A percentile compares a stretch with the other conserved stretches of the same genome.
These are phyloP conservation scores for Tribolium castaneum DNA, from an alignment of 1,140 invertebrate genomes.

Conservation along the genomic window DNA sequence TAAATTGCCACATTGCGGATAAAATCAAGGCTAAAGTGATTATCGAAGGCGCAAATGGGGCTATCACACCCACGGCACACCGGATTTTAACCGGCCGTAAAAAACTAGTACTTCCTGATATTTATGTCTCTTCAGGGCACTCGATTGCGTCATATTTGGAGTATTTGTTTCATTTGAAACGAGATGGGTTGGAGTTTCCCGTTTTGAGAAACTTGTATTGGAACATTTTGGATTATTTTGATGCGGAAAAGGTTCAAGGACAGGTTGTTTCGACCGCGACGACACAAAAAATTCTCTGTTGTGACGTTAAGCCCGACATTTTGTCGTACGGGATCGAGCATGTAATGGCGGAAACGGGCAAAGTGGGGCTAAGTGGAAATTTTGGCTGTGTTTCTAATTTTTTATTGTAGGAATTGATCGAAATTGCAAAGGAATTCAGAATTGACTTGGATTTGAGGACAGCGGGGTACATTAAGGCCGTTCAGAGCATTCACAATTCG, in stretches of 20 bases:
- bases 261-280: neutral
- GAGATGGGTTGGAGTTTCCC: neutral
- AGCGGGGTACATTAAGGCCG: conserved; percentile 84
- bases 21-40: conserved; percentile 70
- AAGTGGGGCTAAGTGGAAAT: neutral
- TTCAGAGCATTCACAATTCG: conserved; percentile 83
- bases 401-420: conserved; percentile 66
- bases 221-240: neutral
- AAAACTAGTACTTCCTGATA: conserved; percentile 86
- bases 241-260: neutral
- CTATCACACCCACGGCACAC: conserved; percentile 86
- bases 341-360: conserved; percentile 2
- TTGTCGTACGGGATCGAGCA: neutral
- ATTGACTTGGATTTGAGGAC: conserved; percentile 84
- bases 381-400: neutral
- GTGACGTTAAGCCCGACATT: conserved; percentile 2
- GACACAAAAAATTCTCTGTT: neutral
- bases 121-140: conserved; percentile 87
- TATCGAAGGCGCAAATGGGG: conserved; percentile 89
- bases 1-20: conserved; percentile 80
- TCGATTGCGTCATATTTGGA: conserved; percentile 94
- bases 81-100: conserved; percentile 76
- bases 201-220: neutral
- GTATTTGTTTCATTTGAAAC: conserved; percentile 69
- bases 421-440: conserved; percentile 71